Conservation (phyloP, 2,888 invertebrate genomes). For the Caenorhabditis sp. region DNA sequence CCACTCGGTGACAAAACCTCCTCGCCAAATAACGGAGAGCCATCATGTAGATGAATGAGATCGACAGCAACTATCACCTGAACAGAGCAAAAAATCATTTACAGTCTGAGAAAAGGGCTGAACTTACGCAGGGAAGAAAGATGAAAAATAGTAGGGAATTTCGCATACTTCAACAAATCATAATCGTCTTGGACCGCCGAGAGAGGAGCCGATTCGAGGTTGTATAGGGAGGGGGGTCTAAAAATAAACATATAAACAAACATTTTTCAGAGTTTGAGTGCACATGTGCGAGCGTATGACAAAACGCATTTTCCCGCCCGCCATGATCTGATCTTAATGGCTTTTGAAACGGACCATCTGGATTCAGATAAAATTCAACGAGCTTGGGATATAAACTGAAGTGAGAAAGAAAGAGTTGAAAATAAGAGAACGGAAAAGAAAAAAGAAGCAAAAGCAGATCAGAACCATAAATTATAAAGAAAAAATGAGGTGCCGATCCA, state of each 20-base stretch:
- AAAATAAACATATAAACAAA: conserved; percentile 30
- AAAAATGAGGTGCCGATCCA: conserved; percentile 11
- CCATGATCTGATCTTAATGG: too few relatives aligned
- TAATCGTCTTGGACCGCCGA: conserved; percentile 33
- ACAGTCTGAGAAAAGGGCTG: background rate
- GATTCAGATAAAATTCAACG: conserved; percentile 27
- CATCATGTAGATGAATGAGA: conserved; percentile 73
- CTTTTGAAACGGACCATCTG: too few relatives aligned
- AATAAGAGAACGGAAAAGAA: conserved; percentile 3
- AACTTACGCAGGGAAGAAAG: conserved; percentile 50
- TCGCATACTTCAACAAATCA: conserved; percentile 61
- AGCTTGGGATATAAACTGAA: conserved; percentile 11
- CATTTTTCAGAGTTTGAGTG: background rate
- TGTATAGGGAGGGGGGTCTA: conserved; percentile 3
- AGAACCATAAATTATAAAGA: conserved; percentile 29
- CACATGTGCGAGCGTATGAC: conserved; percentile 27
- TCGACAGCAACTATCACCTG: conserved; percentile 48
- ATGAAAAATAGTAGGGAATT: conserved; percentile 44
- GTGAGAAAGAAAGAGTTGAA: background rate
- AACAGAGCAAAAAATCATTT: background rate
- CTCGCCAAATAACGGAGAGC: conserved; percentile 76
- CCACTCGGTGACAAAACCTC: conserved; percentile 71
- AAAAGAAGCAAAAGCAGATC: conserved; percentile 7
- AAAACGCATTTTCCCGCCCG: too few relatives aligned
- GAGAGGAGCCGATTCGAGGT: conserved; percentile 1